Base-by-base conservation (phyloP, 2,797 vertebrate genomes). In the Spatula versicolor region DNA sequence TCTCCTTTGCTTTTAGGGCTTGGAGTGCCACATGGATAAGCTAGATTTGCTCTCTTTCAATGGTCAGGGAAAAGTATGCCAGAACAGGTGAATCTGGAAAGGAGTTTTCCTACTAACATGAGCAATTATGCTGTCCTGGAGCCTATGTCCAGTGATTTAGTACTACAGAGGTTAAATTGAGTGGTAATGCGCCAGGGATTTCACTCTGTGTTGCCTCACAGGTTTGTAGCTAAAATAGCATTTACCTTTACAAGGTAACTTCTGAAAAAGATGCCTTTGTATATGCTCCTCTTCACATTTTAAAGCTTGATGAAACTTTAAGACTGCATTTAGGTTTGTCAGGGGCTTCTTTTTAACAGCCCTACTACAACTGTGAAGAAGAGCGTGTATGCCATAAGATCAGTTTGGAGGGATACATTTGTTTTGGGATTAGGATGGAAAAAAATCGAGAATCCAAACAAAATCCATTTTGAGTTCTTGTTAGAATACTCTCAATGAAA, bases 281-380 rank as follows among this genome's bases (percentile, higher is more conserved):
- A 10, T 55, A n/a, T 5, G 75, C 88, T 93, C 69, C 37, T 9
- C 16, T 50, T 9, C 2, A 9, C 6, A 7, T 46, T 52, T 35
- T 18, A 64, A 60, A 86, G 7, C 31, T 59, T 16, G 4, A 39
- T 67, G 35, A 77, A 93, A 71, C 25, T 23, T 72, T 48, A 68
- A 78, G 56, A 62, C 74, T 63, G 31, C 17, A 63, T 63, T 48
- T 84, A 28, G 48, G 26, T 83, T 94, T 96, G 58, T 28, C 93
- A 39, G 37, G 30, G 37, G 33, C 64, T 54, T 28, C 90, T 96
- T 95, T 75, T 96, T 95, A 69, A 89, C 35, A 93, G 30, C 63
- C 19, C 2, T 84, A 37, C 35, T 94, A 80, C 55, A 71, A 6
- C 88, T 55, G 11, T 43, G 72, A 94, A 95, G 55, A 93, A 85